A percentile compares a stretch with the other conserved stretches of the same genome.
phyloP scores from a whole-genome alignment of 35 echinoderm and acorn worm species.

The Apostichopus japonicus region DNA sequence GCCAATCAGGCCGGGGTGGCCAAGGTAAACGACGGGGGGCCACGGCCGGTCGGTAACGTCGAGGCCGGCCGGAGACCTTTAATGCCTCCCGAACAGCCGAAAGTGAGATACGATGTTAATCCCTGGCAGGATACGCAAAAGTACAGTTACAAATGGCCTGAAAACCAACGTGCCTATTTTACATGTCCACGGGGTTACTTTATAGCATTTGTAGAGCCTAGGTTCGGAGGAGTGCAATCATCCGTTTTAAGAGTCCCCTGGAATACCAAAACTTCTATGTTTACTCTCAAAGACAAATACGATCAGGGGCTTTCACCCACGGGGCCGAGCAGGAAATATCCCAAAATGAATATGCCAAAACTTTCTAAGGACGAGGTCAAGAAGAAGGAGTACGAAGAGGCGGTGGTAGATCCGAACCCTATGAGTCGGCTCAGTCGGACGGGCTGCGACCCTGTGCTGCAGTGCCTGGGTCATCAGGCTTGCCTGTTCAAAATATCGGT shows the following conservation, averaged over 20 bases:
- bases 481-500: constrained; percentile 98
- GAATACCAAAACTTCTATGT: constrained; percentile 53
- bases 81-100: constrained; percentile 76
- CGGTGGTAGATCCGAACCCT: constrained; percentile 35
- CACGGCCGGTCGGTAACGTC: constrained; percentile 1
- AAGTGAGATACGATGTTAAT: constrained; percentile 82
- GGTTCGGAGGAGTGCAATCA: constrained; percentile 80
- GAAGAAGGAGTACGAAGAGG: constrained; percentile 48
- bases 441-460: constrained; percentile 91
- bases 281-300: constrained; percentile 77
- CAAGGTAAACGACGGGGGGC: not conserved
- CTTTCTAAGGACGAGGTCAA: constrained; percentile 26
- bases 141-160: constrained; percentile 87
- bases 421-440: constrained; percentile 75
- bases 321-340: not conserved
- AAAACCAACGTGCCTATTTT: constrained; percentile 94
- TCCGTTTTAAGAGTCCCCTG: constrained; percentile 74
- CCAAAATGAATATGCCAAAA: constrained; percentile 41
- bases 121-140: constrained; percentile 71
- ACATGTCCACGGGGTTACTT: constrained; percentile 87
- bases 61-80: constrained; percentile 43
- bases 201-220: constrained; percentile 85
- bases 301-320: constrained; percentile 64
- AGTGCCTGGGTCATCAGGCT: constrained; percentile 91
- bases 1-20: constrained; percentile 4